phyloP scores from a whole-genome alignment of 1,140 invertebrate genomes.

The Formica exsecta region DNA sequence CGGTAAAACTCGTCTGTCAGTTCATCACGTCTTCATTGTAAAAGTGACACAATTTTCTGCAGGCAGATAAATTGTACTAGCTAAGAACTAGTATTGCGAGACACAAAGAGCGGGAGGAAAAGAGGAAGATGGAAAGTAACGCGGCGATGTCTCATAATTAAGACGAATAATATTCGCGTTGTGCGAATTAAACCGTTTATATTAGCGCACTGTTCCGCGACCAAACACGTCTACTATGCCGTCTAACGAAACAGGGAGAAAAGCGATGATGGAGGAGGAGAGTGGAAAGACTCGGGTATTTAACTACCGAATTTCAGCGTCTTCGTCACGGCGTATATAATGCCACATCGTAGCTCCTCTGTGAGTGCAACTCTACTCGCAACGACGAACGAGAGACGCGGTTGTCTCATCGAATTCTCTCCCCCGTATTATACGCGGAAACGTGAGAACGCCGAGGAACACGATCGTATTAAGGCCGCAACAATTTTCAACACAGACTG shows the following conservation, averaged over 20 bases:
- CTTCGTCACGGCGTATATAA: conserved; percentile 18
- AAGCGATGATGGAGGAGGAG: conserved; percentile 8
- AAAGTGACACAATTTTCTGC: not conserved
- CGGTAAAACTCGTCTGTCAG: not conserved
- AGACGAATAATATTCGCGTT: conserved; percentile 61
- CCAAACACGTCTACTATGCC: conserved; percentile 45
- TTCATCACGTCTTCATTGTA: not conserved
- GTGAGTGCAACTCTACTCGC: not conserved
- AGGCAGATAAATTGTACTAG: not conserved
- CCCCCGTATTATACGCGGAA: conserved; percentile 34
- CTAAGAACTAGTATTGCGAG: not conserved
- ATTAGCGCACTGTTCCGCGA: conserved; percentile 58
- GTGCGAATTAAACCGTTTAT: conserved; percentile 61
- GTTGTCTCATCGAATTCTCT: conserved; percentile 39
- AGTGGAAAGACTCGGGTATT: conserved; percentile 58
- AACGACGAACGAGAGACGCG: conserved; percentile 32
- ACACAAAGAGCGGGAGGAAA: not conserved
- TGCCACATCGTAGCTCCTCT: conserved; percentile 18
- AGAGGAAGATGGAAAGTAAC: not conserved
- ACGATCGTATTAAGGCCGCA: conserved; percentile 65
- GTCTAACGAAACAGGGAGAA: conserved; percentile 51
- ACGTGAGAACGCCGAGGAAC: conserved; percentile 56
- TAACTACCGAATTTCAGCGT: conserved; percentile 65
- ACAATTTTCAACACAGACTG: conserved; percentile 61
- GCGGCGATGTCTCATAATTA: conserved; percentile 43